Conservation (phyloP, 2,797 vertebrate genomes). For the Melopsittacus undulatus region DNA sequence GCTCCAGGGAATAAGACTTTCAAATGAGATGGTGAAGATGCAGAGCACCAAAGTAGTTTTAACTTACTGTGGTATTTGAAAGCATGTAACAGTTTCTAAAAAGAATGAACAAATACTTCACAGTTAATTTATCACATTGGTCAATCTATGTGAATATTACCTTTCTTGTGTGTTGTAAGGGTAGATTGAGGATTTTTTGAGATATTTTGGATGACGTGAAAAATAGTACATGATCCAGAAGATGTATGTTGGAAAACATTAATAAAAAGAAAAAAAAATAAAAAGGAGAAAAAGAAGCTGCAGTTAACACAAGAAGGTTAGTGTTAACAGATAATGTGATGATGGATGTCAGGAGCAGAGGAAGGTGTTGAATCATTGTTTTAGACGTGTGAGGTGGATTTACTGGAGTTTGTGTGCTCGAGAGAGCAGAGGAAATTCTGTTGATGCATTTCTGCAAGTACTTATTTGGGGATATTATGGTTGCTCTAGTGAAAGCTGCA, state of each 20-base stretch:
- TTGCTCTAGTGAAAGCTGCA: neutral
- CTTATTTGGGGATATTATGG: neutral
- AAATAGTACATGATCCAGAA: neutral
- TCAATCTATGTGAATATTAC: neutral
- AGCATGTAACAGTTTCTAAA: neutral
- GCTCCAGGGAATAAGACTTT: neutral
- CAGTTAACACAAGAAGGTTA: neutral
- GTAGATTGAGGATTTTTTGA: neutral
- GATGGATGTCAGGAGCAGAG: neutral
- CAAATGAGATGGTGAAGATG: neutral
- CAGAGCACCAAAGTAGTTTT: neutral
- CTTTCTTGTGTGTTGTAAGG: neutral
- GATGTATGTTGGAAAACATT: neutral
- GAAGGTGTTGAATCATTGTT: constrained; percentile 9
- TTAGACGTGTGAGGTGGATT: neutral
- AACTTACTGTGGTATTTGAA: neutral
- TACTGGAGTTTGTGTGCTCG: neutral
- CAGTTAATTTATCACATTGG: neutral
- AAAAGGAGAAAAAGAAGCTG: neutral
- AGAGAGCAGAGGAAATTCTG: neutral
- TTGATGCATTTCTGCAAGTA: neutral
- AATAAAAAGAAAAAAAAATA: neutral
- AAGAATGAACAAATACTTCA: neutral
- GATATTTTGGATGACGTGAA: neutral
- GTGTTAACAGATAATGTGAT: neutral